Evolutionary conservation across 2,113 vertebrate species (phyloP).

Genomic region (Ageneiosus marmoratus): DNA sequence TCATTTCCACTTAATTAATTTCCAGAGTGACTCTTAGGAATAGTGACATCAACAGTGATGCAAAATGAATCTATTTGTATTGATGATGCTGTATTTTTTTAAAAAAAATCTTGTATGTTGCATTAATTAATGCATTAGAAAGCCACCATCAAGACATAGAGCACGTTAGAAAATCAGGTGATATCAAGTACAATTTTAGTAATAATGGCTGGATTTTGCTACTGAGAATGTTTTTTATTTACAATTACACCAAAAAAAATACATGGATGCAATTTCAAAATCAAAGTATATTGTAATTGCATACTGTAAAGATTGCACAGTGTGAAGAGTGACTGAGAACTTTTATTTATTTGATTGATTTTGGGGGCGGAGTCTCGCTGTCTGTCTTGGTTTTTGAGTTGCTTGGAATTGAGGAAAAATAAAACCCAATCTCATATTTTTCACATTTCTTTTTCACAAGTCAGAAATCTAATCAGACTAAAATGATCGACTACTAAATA

Average conservation of each 20-base stretch:
- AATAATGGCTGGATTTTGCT: neutral
- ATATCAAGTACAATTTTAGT: too few relatives aligned
- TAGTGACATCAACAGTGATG: neutral
- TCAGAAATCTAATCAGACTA: neutral
- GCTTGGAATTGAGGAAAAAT: too few relatives aligned
- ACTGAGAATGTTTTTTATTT: too few relatives aligned
- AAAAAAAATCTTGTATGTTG: too few relatives aligned
- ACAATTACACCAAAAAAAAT: too few relatives aligned
- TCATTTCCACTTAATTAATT: neutral
- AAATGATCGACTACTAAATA: neutral
- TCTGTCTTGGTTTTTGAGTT: neutral
- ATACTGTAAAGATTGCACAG: neutral
- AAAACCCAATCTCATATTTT: neutral
- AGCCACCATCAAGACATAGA: too few relatives aligned
- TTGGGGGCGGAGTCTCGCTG: neutral
- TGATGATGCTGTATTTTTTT: neutral
- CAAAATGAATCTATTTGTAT: neutral
- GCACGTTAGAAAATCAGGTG: too few relatives aligned
- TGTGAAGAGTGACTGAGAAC: neutral
- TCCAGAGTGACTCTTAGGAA: too few relatives aligned
- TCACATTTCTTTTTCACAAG: neutral
- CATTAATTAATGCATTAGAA: too few relatives aligned
- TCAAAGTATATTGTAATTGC: too few relatives aligned
- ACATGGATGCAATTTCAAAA: neutral
- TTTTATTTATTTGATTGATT: too few relatives aligned